phyloP scores from a whole-genome alignment of 2,797 vertebrate genomes.

The Galaxias olidus region DNA sequence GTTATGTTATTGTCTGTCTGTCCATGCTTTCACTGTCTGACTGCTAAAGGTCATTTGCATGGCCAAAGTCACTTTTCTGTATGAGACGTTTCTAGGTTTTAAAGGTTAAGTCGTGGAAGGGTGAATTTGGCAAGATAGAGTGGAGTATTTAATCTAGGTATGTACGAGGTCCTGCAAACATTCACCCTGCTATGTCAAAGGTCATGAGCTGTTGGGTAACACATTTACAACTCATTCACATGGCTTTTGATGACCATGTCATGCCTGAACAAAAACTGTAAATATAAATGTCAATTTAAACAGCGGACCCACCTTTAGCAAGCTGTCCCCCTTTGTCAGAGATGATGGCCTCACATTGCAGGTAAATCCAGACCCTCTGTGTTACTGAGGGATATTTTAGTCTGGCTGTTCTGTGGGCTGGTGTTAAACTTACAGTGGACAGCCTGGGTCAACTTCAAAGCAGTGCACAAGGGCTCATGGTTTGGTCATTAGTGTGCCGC shows the following conservation, averaged over 20 bases:
- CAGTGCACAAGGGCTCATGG: background rate
- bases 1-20: no score
- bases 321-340: background rate
- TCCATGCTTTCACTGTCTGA: background rate
- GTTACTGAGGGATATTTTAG: slow-evolving; percentile 4
- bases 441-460: background rate
- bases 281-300: slow-evolving; percentile 5
- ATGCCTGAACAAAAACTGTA: background rate
- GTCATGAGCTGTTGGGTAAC: slow-evolving; percentile 37
- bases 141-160: slow-evolving; percentile 18
- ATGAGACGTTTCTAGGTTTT: background rate
- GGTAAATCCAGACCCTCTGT: background rate
- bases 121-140: slow-evolving; percentile 19
- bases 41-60: slow-evolving; percentile 1
- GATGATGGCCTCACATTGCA: background rate
- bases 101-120: slow-evolving; percentile 22
- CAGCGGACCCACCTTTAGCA: background rate
- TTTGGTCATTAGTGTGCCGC: slow-evolving; percentile 8
- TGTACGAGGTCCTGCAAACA: slow-evolving; percentile 36
- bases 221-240: slow-evolving; percentile 18
- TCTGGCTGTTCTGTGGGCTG: background rate
- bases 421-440: background rate
- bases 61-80: background rate
- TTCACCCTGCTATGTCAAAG: slow-evolving; percentile 40
- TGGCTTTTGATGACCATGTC: slow-evolving; percentile 11